A percentile compares a stretch with the other conserved stretches of the same genome.
Conservation (phyloP, 2,888 invertebrate genomes). For the Chamaedrilus cognettii region DNA sequence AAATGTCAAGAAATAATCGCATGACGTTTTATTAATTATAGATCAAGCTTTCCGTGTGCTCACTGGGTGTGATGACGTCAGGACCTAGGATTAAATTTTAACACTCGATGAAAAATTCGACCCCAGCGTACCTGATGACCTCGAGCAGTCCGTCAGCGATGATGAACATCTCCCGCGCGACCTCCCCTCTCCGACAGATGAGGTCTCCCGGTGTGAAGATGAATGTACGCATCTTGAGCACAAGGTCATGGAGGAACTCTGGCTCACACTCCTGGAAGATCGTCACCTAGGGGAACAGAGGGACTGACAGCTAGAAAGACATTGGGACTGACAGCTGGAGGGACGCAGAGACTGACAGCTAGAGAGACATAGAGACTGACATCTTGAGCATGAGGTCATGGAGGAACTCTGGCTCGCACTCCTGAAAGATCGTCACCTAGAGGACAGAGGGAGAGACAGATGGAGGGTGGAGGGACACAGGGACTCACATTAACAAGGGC, state of each 20-base stretch:
- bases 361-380: not conserved
- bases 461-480: no score
- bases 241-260: constrained; percentile 94
- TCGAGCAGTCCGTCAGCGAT: constrained; percentile 80
- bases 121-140: constrained; percentile 27
- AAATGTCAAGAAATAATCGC: no score
- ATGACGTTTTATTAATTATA: no score
- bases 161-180: constrained; percentile 97
- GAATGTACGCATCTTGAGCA: constrained; percentile 97
- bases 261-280: constrained; percentile 97
- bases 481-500: no score
- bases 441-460: no score
- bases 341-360: not conserved
- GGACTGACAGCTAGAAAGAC: not conserved
- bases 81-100: no score
- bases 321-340: not conserved
- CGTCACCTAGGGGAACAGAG: constrained; percentile 71
- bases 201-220: constrained; percentile 98
- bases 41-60: no score
- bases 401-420: constrained; percentile 2
- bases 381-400: constrained; percentile 3
- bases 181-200: constrained; percentile 86
- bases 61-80: no score
- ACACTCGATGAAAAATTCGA: no score
- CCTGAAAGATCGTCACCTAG: constrained; percentile 5